These are phyloP conservation scores for Isichthys henryi DNA, from an alignment of 2,113 vertebrate species.

Conservation along the genomic window DNA sequence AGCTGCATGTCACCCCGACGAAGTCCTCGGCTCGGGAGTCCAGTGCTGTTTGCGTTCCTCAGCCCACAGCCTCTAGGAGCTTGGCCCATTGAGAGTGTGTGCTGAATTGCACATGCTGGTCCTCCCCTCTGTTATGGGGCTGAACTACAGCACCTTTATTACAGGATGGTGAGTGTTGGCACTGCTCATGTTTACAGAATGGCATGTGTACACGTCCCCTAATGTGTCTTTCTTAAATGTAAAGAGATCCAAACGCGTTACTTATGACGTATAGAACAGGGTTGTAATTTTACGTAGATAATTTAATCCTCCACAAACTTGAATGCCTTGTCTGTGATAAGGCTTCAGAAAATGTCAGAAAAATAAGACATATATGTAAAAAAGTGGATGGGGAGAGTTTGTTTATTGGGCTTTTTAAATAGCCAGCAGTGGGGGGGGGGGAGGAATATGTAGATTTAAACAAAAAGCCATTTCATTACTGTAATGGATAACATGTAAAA, in stretches of 20 bases:
- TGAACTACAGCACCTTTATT: neutral
- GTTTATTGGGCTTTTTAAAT: neutral
- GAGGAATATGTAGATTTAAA: neutral
- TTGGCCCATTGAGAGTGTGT: neutral
- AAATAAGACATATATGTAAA: neutral
- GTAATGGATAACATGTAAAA: neutral
- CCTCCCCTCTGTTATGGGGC: neutral
- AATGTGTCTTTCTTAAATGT: neutral
- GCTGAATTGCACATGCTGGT: neutral
- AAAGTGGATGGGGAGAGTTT: neutral
- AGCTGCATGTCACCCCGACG: constrained; percentile 31
- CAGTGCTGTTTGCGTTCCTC: constrained; percentile 17
- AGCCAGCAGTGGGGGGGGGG: neutral
- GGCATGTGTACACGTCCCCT: neutral
- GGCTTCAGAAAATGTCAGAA: neutral
- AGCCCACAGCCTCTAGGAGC: constrained; percentile 43
- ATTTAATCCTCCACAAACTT: neutral
- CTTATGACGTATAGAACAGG: neutral
- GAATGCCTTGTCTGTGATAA: neutral
- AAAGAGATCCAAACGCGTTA: neutral
- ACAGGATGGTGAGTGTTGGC: neutral
- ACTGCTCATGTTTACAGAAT: neutral
- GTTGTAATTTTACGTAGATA: neutral
- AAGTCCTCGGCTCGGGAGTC: constrained; percentile 19
- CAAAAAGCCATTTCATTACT: neutral